phyloP scores from a whole-genome alignment of 2,113 vertebrate genomes.

The Narcine bancroftii region DNA sequence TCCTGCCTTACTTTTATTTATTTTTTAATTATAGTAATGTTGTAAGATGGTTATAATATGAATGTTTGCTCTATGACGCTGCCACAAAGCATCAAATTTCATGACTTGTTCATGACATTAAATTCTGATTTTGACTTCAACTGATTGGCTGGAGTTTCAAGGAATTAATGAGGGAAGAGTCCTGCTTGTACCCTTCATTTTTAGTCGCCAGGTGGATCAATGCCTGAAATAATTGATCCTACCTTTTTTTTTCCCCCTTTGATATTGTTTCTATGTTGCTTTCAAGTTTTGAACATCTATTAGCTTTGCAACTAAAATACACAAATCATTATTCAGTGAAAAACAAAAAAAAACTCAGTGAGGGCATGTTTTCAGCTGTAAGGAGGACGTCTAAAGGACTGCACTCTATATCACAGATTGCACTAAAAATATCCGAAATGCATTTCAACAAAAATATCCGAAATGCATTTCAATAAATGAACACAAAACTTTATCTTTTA shows the following conservation, averaged over 20 bases:
- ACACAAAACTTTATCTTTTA: not conserved
- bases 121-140: too few species aligned
- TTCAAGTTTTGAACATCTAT: not conserved
- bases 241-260: not conserved
- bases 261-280: not conserved
- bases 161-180: not conserved
- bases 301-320: not conserved
- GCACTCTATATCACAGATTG: too few species aligned
- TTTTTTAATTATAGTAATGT: too few species aligned
- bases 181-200: not conserved
- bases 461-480: not conserved
- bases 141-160: not conserved
- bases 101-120: too few species aligned
- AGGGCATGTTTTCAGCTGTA: not conserved
- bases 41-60: too few species aligned
- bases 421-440: too few species aligned
- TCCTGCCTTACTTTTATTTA: too few species aligned
- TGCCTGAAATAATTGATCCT: not conserved
- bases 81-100: too few species aligned
- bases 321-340: not conserved
- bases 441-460: not conserved
- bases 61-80: too few species aligned
- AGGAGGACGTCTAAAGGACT: not conserved
- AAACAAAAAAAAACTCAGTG: not conserved
- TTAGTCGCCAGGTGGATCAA: not conserved